A percentile compares a stretch with the other conserved stretches of the same genome.
phyloP scores from a whole-genome alignment of 2,888 invertebrate genomes.

The Neoascia interrupta region DNA sequence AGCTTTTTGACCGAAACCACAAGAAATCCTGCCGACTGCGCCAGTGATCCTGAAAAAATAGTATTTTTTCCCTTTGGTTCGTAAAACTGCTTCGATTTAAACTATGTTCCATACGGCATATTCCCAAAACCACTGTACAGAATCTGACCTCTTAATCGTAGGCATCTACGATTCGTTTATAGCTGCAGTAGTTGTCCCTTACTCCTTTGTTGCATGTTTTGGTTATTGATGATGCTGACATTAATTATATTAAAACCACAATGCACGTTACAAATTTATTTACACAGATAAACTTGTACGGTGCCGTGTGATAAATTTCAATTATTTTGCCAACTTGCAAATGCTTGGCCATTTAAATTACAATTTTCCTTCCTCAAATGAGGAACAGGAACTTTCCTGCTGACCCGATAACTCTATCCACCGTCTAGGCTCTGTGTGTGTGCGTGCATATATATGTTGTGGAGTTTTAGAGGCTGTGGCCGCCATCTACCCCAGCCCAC shows the following conservation, averaged over 20 bases:
- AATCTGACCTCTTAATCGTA: no score
- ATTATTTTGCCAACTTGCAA: constrained; percentile 53
- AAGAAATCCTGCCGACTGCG: no score
- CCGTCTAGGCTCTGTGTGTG: background rate
- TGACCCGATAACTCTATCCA: constrained; percentile 13
- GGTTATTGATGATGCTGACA: no score
- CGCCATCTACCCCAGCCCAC: background rate
- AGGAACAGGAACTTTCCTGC: constrained; percentile 20
- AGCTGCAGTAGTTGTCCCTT: no score
- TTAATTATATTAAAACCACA: constrained; percentile 28
- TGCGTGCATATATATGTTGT: background rate
- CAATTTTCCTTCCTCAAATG: constrained; percentile 45
- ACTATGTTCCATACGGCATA: no score
- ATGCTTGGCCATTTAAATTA: constrained; percentile 48
- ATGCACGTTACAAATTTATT: constrained; percentile 14
- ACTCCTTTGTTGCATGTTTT: no score
- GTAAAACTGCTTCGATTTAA: no score
- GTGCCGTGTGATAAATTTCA: constrained; percentile 49
- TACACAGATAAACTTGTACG: constrained; percentile 34
- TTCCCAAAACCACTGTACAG: no score
- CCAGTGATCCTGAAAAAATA: no score
- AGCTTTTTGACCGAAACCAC: no score
- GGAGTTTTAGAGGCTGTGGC: background rate
- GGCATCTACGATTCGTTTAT: no score
- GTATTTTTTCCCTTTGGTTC: no score